Conservation (phyloP, 2,113 vertebrate genomes). For the Bos javanicus region DNA sequence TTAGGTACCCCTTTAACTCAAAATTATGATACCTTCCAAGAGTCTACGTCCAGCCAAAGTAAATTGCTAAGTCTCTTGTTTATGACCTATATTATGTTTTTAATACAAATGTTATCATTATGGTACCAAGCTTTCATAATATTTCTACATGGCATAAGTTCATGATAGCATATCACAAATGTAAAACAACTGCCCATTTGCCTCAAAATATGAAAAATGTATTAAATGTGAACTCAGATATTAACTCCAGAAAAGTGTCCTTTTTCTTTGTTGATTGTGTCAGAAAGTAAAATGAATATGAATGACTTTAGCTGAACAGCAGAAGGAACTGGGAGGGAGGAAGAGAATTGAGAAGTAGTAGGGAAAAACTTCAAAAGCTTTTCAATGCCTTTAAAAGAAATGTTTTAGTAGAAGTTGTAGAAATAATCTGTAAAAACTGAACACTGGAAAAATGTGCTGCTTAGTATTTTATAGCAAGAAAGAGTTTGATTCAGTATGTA, state of each 20-base stretch:
- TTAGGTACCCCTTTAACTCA: slow-evolving; percentile 45
- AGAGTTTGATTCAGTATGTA: slow-evolving; percentile 50
- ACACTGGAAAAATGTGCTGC: slow-evolving; percentile 46
- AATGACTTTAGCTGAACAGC: slow-evolving; percentile 74
- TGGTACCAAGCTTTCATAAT: not conserved
- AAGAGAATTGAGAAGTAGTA: slow-evolving; percentile 65
- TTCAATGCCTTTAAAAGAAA: slow-evolving; percentile 31
- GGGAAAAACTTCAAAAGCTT: not conserved
- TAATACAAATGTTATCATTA: slow-evolving; percentile 35
- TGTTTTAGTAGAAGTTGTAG: slow-evolving; percentile 58
- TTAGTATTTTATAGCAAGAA: slow-evolving; percentile 47
- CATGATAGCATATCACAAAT: slow-evolving; percentile 41
- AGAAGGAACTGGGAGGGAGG: slow-evolving; percentile 49
- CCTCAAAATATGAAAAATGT: slow-evolving; percentile 44
- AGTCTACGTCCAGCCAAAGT: slow-evolving; percentile 34
- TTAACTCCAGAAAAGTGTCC: slow-evolving; percentile 59
- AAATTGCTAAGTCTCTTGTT: slow-evolving; percentile 42
- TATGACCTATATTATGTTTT: not conserved
- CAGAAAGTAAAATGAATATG: slow-evolving; percentile 76
- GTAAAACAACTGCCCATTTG: slow-evolving; percentile 41
- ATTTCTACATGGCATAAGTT: slow-evolving; percentile 42
- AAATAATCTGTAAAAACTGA: slow-evolving; percentile 62
- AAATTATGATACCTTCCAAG: slow-evolving; percentile 47
- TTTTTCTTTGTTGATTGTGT: slow-evolving; percentile 72
- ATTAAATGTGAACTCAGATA: slow-evolving; percentile 39